Evolutionary conservation across 2,888 invertebrate species (phyloP).

Genomic region (Sphecodes monilicornis): DNA sequence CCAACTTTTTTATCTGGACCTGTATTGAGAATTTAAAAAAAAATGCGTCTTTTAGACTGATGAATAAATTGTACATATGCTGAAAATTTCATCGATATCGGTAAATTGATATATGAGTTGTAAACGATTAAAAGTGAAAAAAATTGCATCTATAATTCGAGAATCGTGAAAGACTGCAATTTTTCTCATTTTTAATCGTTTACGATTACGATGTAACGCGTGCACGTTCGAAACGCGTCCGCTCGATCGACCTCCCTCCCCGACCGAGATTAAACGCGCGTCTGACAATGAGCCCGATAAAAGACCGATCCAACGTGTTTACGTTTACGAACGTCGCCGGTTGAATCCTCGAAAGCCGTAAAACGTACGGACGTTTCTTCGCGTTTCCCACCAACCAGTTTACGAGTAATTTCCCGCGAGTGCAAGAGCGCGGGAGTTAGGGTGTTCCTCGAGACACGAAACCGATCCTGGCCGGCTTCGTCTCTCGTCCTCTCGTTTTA

Average conservation of each 20-base stretch:
- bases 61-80: too few species aligned
- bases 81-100: too few species aligned
- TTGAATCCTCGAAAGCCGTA: conserved; percentile 56
- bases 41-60: too few species aligned
- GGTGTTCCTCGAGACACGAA: conserved; percentile 56
- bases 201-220: too few species aligned
- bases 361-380: conserved; percentile 53
- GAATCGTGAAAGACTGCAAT: too few species aligned
- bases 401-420: conserved; percentile 66
- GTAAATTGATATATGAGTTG: too few species aligned
- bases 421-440: conserved; percentile 31
- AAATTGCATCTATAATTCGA: too few species aligned
- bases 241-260: conserved; percentile 13
- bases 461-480: conserved; percentile 9
- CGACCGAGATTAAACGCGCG: conserved; percentile 46
- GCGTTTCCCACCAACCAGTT: conserved; percentile 51
- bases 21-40: too few species aligned
- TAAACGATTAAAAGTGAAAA: too few species aligned
- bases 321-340: conserved; percentile 43
- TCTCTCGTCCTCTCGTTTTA: conserved; percentile 42
- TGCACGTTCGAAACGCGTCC: neutral
- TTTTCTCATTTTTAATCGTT: too few species aligned
- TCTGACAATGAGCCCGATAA: conserved; percentile 50
- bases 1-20: too few species aligned
- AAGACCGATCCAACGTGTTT: conserved; percentile 51